phyloP scores from a whole-genome alignment of 1,140 invertebrate genomes.

The Drosophila santomea region DNA sequence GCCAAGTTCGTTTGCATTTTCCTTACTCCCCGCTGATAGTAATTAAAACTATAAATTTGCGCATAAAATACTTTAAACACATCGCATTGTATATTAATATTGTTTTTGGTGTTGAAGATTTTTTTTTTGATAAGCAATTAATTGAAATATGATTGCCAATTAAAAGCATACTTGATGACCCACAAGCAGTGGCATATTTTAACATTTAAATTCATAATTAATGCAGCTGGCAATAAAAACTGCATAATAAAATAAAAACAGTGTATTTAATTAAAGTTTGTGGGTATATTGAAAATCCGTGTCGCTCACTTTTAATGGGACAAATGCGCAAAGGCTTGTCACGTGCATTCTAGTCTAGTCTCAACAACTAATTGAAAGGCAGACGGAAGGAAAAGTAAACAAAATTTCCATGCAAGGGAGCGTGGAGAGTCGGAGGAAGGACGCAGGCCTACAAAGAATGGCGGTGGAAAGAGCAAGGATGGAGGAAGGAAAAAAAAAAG shows the following conservation, averaged over 20 bases:
- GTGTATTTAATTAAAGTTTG: conserved; percentile 58
- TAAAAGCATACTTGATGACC: conserved; percentile 64
- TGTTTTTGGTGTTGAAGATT: conserved; percentile 43
- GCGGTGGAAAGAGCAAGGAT: conserved; percentile 8
- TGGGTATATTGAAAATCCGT: conserved; percentile 21
- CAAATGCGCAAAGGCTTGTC: conserved; percentile 44
- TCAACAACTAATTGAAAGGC: conserved; percentile 75
- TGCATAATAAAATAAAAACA: conserved; percentile 25
- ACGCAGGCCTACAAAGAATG: conserved; percentile 57
- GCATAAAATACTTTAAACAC: conserved; percentile 33
- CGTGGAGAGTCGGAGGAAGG: conserved; percentile 19
- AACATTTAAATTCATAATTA: conserved; percentile 61
- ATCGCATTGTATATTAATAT: conserved; percentile 28
- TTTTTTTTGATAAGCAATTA: conserved; percentile 61
- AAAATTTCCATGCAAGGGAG: conserved; percentile 68
- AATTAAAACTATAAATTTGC: conserved; percentile 65
- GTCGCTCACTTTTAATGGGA: conserved; percentile 37
- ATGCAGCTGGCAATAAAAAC: conserved; percentile 35
- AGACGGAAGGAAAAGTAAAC: conserved; percentile 57
- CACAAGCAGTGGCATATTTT: conserved; percentile 57
- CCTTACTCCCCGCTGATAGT: conserved; percentile 18
- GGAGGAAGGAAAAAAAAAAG: conserved; percentile 33
- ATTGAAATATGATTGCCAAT: conserved; percentile 81
- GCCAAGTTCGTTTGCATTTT: neutral
- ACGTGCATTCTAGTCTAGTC: conserved; percentile 74